These are phyloP conservation scores for Polyommatus icarus DNA, from an alignment of 2,888 invertebrate genomes.

Conservation along the genomic window DNA sequence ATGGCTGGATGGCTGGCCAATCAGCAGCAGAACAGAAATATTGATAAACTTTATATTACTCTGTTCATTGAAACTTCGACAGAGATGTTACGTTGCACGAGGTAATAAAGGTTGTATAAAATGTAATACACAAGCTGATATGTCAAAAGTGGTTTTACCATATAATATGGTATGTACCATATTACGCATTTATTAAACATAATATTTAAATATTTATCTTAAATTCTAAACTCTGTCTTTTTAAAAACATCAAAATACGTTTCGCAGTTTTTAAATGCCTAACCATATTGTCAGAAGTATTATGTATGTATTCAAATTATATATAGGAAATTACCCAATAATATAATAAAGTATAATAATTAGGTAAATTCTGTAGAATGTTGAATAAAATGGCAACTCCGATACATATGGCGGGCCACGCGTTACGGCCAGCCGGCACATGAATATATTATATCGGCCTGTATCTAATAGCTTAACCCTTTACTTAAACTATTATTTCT, in stretches of 20 bases:
- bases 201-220: no score
- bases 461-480: constrained; percentile 26
- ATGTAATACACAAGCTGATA: neutral
- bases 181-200: no score
- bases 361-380: neutral
- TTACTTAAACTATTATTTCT: constrained; percentile 14
- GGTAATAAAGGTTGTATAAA: neutral
- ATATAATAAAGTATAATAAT: neutral
- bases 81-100: neutral
- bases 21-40: constrained; percentile 67
- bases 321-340: neutral
- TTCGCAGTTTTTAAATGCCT: no score
- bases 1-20: constrained; percentile 51
- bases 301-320: no score
- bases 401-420: constrained; percentile 13
- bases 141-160: neutral
- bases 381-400: constrained; percentile 11
- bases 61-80: constrained; percentile 44
- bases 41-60: constrained; percentile 72
- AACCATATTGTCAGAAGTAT: no score
- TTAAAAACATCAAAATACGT: no score
- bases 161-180: no score
- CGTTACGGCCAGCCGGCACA: constrained; percentile 20
- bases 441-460: constrained; percentile 22
- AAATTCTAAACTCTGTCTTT: no score